Evolutionary conservation across 2,888 invertebrate species (phyloP).

Genomic region (Phasia obesa): DNA sequence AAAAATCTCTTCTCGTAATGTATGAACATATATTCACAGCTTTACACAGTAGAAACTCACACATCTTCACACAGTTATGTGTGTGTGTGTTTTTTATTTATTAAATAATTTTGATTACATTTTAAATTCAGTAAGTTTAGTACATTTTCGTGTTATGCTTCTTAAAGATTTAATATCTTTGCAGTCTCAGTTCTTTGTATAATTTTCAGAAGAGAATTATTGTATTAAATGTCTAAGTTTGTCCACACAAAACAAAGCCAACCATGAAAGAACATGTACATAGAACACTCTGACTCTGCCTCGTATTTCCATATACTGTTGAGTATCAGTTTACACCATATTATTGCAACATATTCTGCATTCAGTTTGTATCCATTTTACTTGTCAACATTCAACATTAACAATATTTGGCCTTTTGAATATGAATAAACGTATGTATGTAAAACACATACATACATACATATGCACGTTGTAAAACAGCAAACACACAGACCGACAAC

Average conservation of each 20-base stretch:
- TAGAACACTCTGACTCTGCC: too few relatives aligned
- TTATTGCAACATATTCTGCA: slow-evolving; percentile 52
- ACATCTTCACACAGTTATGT: not conserved
- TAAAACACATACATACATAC: too few relatives aligned
- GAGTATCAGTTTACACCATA: slow-evolving; percentile 46
- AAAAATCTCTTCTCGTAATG: slow-evolving; percentile 20
- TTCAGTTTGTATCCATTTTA: slow-evolving; percentile 39
- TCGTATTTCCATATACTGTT: slow-evolving; percentile 29
- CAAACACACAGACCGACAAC: slow-evolving; percentile 29
- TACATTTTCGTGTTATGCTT: not conserved
- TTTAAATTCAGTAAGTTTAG: slow-evolving; percentile 30
- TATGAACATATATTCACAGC: slow-evolving; percentile 4
- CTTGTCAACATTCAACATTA: slow-evolving; percentile 49
- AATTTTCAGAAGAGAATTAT: slow-evolving; percentile 40
- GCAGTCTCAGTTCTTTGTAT: slow-evolving; percentile 1
- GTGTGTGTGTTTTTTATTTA: not conserved
- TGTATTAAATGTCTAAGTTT: slow-evolving; percentile 43
- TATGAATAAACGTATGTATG: too few relatives aligned
- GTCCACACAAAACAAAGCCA: slow-evolving; percentile 23
- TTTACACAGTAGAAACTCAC: not conserved
- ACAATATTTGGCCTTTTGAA: slow-evolving; percentile 49
- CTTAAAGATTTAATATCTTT: slow-evolving; percentile 33
- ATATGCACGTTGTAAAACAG: not conserved
- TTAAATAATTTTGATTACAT: slow-evolving; percentile 37
- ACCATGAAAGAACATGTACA: slow-evolving; percentile 3